Evolutionary conservation across 2,797 vertebrate species (phyloP).

Genomic region (Gouania willdenowi): DNA sequence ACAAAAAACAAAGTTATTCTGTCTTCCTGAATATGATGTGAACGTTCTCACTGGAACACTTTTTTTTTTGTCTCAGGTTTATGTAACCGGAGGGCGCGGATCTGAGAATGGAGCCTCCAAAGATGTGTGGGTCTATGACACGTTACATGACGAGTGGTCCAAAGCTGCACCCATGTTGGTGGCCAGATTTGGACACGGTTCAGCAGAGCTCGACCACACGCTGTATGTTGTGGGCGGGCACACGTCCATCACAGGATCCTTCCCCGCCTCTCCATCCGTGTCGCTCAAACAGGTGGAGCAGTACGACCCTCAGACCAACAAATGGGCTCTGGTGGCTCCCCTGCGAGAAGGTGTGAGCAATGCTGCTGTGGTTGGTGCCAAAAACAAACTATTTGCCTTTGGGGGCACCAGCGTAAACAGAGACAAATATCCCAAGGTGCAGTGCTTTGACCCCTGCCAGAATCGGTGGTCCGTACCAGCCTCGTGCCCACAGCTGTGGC

Average conservation of each 20-base stretch:
- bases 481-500: conserved; percentile 83
- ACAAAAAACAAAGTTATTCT: neutral
- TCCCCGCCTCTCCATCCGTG: conserved; percentile 84
- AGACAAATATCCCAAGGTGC: conserved; percentile 83
- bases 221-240: conserved; percentile 84
- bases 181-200: conserved; percentile 82
- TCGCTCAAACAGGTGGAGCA: conserved; percentile 87
- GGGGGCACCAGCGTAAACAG: conserved; percentile 83
- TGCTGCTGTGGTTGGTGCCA: conserved; percentile 82
- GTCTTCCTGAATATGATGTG: neutral
- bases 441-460: conserved; percentile 82
- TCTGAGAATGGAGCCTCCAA: conserved; percentile 85
- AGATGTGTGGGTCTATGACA: conserved; percentile 87
- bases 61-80: conserved; percentile 51
- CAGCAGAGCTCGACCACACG: conserved; percentile 80
- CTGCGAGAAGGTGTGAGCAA: conserved; percentile 86
- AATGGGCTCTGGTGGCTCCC: conserved; percentile 84
- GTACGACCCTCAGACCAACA: conserved; percentile 84
- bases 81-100: conserved; percentile 82
- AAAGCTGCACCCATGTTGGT: conserved; percentile 84
- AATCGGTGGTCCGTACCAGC: conserved; percentile 83
- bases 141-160: conserved; percentile 85
- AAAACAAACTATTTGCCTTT: conserved; percentile 85
- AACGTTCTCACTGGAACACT: neutral
- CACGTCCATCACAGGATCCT: conserved; percentile 80